Percentiles rank a stretch among this genome's conserved stretches.
These are phyloP conservation scores for Pogonophryne albipinna DNA, from an alignment of 2,797 vertebrate genomes.

Conservation along the genomic window DNA sequence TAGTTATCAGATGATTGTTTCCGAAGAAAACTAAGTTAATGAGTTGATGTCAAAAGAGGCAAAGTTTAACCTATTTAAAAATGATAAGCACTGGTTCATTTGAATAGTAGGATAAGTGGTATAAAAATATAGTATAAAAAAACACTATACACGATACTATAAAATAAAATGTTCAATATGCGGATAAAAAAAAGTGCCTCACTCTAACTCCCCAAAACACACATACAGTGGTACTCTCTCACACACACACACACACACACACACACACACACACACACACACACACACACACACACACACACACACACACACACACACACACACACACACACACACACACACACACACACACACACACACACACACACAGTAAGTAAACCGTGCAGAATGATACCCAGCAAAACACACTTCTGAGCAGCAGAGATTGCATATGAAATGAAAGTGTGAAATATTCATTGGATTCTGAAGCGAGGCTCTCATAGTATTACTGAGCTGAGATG, in stretches of 20 bases:
- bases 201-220: conserved; percentile 41
- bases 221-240: not conserved
- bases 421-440: conserved; percentile 77
- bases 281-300: conserved; percentile 5
- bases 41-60: not conserved
- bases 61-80: not conserved
- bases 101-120: conserved; percentile 16
- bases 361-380: conserved; percentile 36
- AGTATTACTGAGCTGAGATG: conserved; percentile 74
- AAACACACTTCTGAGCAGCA: conserved; percentile 60
- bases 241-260: conserved; percentile 13
- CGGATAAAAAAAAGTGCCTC: conserved; percentile 46
- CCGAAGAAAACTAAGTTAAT: not conserved
- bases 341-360: conserved; percentile 18
- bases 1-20: too few species aligned
- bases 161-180: conserved; percentile 41
- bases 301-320: too few species aligned
- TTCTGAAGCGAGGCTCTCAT: conserved; percentile 71
- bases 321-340: not conserved
- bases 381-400: conserved; percentile 52
- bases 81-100: conserved; percentile 10
- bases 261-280: conserved; percentile 1
- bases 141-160: conserved; percentile 22
- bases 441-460: conserved; percentile 83
- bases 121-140: conserved; percentile 1